Base-by-base conservation (phyloP, 2,113 vertebrate species). In the Ochotona princeps region DNA sequence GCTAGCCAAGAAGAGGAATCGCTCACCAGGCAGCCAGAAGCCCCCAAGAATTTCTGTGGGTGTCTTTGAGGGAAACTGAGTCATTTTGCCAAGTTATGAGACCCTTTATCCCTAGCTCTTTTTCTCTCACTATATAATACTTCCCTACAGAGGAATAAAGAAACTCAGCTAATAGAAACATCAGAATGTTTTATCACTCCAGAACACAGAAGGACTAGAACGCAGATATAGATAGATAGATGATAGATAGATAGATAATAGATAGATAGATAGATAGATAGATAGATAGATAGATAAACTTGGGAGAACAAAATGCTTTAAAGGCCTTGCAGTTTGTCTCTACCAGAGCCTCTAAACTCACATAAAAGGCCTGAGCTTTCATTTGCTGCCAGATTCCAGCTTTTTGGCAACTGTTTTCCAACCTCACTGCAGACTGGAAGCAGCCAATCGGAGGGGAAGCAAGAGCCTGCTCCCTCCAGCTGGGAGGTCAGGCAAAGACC, bases 1-100 rank as follows among this genome's bases (percentile, higher is more conserved):
- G 95, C 90, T 38, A 90, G 84, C 87, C 90, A 95, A 83, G 79
- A 84, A 83, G 70, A 70, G 87, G 90, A 93, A 80, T 38, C 78
- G 86, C 60, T 30, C 15, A 14, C 78, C 94, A 93, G 47, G 89
- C 74, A 92, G 75, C 32, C 49, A 13, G 70, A 67, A 20, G 82
- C 79, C 51, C 76, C 60, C 28, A 15, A 60, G 76, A 30, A 67
- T 61, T 38, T 35, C 73, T 57, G 72, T 57, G 63, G 38, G 38
- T 86, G 72, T 90, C 92, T 96, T 32, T 74, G 38, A 85, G 92
- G 66, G 83, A 57, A 79, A 83, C 18, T 4, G 13, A 90, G 38
- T 65, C 60, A 87, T 66, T 88, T 82, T 60, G 66, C 76, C 47
- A 93, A 94, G 60, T 83, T 74, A 87, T 75, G 84, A 90, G 73